Base-by-base conservation (phyloP, 2,113 vertebrate species). In the Psephotus haematonotus region DNA sequence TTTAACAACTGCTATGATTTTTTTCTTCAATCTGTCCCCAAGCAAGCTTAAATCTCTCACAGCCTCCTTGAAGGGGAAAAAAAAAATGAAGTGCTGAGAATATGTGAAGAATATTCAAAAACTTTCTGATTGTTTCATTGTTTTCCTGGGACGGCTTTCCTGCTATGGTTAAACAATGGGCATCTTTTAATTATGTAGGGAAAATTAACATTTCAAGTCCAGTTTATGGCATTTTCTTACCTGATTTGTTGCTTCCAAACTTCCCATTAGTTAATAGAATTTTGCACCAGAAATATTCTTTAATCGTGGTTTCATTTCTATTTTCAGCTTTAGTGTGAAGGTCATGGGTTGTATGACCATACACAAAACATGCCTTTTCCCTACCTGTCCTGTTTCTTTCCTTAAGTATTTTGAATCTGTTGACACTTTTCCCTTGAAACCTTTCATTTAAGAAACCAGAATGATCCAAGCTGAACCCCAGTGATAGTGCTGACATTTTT, bases 21-120 rank as follows among this genome's bases (percentile, higher is more conserved):
- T 81, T 77, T 83, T 74, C 55, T 78, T n/a, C 84, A 82, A 84
- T 88, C 78, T 86, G 83, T 96, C 91, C 96, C 93, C 70, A 95
- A 95, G 87, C 91, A 87, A 91, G 47, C 70, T 93, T 95, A 95
- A 96, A 91, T 95, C 91, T 91, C 77, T 93, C 91, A 88, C 41
- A 68, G 3, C 86, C 72, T 83, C 10, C 37, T 62, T 76, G 44
- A 90, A 72, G 47, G 33, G 3, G 10, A 31, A 59, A 67, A 78
- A 62, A 46, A 78, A 60, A 59, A 27, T n/a, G 35, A 49, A 77
- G 9, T 35, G 19, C 46, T 35, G 23, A 47, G 17, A 33, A 14
- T 52, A 44, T n/a, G 15, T 18, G 46, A 86, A 81, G 37, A 43
- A 11, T 91, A 93, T 50, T 75, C 2, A 33, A 52, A 86, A 82